Evolutionary conservation across 2,888 invertebrate species (phyloP).

Genomic region (Eupeodes latifasciatus): DNA sequence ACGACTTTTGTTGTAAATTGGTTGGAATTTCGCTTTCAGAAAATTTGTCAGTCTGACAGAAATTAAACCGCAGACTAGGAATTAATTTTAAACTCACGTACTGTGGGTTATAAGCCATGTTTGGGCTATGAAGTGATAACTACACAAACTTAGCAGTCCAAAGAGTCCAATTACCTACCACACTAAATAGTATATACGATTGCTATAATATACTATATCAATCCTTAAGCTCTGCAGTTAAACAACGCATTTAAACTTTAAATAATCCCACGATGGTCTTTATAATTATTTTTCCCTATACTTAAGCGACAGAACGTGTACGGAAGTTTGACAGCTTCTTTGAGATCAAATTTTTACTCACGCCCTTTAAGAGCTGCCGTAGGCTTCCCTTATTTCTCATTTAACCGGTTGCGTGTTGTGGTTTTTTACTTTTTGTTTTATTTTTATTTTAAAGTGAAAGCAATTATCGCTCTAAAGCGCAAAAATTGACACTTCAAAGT

Average conservation of each 20-base stretch:
- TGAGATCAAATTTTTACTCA: conserved; percentile 41
- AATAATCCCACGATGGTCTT: conserved; percentile 58
- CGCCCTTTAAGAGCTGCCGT: conserved; percentile 40
- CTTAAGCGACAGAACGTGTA: conserved; percentile 44
- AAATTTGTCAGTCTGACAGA: conserved; percentile 73
- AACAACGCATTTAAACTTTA: neutral
- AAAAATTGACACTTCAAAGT: conserved; percentile 64
- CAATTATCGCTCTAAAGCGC: conserved; percentile 62
- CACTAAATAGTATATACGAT: neutral
- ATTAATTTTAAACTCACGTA: conserved; percentile 58
- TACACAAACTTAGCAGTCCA: conserved; percentile 52
- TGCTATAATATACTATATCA: neutral
- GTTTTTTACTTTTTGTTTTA: conserved; percentile 43
- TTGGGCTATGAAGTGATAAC: conserved; percentile 70
- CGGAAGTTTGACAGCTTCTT: conserved; percentile 60
- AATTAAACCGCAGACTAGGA: conserved; percentile 63
- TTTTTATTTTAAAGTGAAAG: conserved; percentile 18
- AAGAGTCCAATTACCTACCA: conserved; percentile 59
- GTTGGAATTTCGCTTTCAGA: conserved; percentile 63
- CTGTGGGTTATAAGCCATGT: conserved; percentile 55
- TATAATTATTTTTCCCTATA: conserved; percentile 19
- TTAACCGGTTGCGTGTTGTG: conserved; percentile 54
- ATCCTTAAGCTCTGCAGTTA: conserved; percentile 25
- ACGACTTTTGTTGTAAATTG: conserved; percentile 77
- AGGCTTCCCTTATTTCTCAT: conserved; percentile 7